A percentile compares a stretch with the other conserved stretches of the same genome.
phyloP scores from a whole-genome alignment of 2,113 vertebrate genomes.

The Verasper variegatus region DNA sequence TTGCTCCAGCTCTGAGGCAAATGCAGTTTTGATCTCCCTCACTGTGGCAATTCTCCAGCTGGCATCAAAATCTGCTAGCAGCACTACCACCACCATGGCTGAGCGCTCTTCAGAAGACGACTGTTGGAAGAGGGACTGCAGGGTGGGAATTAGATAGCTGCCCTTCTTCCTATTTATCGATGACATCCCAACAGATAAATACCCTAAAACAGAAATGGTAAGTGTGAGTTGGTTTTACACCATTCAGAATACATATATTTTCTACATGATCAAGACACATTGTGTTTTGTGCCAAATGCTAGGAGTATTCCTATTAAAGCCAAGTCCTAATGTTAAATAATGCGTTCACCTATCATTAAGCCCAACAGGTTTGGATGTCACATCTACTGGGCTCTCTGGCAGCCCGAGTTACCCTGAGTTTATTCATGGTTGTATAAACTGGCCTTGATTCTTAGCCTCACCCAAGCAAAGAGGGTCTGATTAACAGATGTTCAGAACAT shows the following conservation, averaged over 20 bases:
- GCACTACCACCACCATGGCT: constrained; percentile 87
- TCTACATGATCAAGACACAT: neutral
- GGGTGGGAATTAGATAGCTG: constrained; percentile 82
- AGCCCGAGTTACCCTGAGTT: neutral
- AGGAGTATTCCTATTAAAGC: neutral
- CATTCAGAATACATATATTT: neutral
- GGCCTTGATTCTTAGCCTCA: neutral
- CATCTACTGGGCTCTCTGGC: neutral
- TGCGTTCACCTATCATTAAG: neutral
- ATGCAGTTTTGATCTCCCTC: constrained; percentile 58
- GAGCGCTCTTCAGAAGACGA: constrained; percentile 82
- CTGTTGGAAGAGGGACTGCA: constrained; percentile 86
- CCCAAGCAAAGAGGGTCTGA: neutral
- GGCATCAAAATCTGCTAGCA: constrained; percentile 82
- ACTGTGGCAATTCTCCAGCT: constrained; percentile 74
- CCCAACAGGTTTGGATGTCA: neutral
- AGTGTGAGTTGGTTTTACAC: neutral
- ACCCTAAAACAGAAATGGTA: constrained; percentile 75
- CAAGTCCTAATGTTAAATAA: neutral
- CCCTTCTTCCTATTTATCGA: constrained; percentile 74
- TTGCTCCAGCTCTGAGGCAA: constrained; percentile 73
- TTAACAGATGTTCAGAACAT: neutral
- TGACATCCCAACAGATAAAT: constrained; percentile 83
- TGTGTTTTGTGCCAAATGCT: neutral
- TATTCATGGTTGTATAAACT: neutral